Percentiles rank a stretch among this genome's conserved stretches.
These are phyloP conservation scores for Protaetia brevitarsis DNA, from an alignment of 1,140 invertebrate genomes.

Conservation along the genomic window DNA sequence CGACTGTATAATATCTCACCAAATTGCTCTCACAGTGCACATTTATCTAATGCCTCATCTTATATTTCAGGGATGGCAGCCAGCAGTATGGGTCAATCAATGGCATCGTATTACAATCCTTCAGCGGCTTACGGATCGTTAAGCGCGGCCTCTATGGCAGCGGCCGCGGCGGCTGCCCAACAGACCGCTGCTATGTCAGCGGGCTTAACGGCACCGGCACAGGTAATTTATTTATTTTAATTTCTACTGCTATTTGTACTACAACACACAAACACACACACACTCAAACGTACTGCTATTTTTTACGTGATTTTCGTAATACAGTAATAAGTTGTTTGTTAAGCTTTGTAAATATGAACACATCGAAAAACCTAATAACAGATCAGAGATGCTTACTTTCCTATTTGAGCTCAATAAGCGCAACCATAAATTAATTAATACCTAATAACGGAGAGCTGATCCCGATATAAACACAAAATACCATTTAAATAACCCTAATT, in stretches of 20 bases:
- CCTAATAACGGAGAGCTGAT: neutral
- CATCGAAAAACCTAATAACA: neutral
- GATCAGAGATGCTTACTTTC: neutral
- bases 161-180: constrained; percentile 61
- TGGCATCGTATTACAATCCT: constrained; percentile 62
- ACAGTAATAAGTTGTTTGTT: neutral
- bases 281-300: neutral
- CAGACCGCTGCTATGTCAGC: constrained; percentile 60
- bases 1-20: no score
- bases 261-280: no score
- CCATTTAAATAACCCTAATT: neutral
- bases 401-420: neutral
- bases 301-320: constrained; percentile 1
- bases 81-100: constrained; percentile 58
- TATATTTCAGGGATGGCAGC: constrained; percentile 57
- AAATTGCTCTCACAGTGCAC: no score
- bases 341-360: neutral
- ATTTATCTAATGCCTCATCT: neutral
- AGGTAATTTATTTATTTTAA: constrained; percentile 49
- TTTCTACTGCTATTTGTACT: constrained; percentile 6
- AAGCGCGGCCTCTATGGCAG: constrained; percentile 62
- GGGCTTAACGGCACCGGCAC: constrained; percentile 55
- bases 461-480: neutral
- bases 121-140: constrained; percentile 62
- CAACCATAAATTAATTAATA: neutral